Evolutionary conservation across 64 coral and sea anemone genomes (phyloP).

Genomic region (Dendronephthya gigantea): DNA sequence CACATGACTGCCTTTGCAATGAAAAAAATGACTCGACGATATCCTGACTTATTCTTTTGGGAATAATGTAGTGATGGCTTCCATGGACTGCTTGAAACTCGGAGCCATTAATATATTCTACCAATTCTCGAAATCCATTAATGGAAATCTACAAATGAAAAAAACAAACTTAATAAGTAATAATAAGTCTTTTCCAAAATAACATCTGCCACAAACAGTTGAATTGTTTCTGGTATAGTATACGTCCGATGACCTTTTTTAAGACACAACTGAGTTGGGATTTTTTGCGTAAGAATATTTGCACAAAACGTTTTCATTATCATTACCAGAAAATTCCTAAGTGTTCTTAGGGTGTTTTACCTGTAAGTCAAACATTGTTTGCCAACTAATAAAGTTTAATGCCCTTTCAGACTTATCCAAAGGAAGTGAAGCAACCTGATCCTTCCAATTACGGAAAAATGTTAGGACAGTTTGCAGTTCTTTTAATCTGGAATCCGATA

Average conservation of each 20-base stretch:
- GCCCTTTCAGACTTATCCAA: neutral
- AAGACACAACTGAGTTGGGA: too few relatives aligned
- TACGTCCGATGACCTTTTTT: neutral
- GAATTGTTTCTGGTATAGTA: neutral
- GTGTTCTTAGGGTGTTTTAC: neutral
- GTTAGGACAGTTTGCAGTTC: neutral
- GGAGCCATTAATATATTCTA: neutral
- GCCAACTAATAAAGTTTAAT: slow-evolving; percentile 11
- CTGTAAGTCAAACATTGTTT: slow-evolving; percentile 25
- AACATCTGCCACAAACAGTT: too few relatives aligned
- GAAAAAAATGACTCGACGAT: slow-evolving; percentile 21
- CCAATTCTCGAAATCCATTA: slow-evolving; percentile 16
- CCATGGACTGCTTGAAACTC: slow-evolving; percentile 28
- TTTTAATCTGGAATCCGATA: neutral
- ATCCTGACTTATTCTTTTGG: neutral
- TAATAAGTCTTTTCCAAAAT: neutral
- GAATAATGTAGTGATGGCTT: slow-evolving; percentile 26
- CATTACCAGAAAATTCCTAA: neutral
- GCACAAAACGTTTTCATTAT: neutral
- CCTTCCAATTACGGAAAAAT: slow-evolving; percentile 1
- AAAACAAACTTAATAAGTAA: neutral
- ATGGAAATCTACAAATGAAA: slow-evolving; percentile 5
- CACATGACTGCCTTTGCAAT: slow-evolving; percentile 39
- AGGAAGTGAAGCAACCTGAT: neutral
- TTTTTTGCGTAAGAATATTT: too few relatives aligned